phyloP scores from a whole-genome alignment of 2,888 invertebrate species.

The Athalia cordata region DNA sequence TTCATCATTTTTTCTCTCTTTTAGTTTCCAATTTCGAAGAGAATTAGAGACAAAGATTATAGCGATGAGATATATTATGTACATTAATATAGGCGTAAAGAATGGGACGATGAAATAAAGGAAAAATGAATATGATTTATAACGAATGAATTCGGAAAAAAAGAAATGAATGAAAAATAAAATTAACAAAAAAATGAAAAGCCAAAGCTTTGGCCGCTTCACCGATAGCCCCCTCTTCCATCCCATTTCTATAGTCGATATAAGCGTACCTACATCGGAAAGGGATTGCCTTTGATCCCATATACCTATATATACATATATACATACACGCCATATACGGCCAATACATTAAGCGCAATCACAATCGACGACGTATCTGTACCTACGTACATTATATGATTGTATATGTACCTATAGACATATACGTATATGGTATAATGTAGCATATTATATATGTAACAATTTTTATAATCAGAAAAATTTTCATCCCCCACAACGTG shows the following conservation, averaged over 20 bases:
- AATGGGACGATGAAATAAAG: not conserved
- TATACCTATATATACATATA: not conserved
- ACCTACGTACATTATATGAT: too few species aligned
- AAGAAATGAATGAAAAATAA: not conserved
- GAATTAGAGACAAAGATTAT: too few species aligned
- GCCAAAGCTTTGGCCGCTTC: conserved; percentile 42
- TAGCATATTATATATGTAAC: too few species aligned
- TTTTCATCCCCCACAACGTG: conserved; percentile 23
- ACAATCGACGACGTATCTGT: conserved; percentile 33
- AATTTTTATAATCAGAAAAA: conserved; percentile 33
- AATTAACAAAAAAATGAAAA: conserved; percentile 26
- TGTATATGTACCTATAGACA: too few species aligned
- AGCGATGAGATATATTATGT: too few species aligned
- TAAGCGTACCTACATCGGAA: conserved; percentile 11
- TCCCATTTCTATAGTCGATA: conserved; percentile 5
- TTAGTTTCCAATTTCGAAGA: too few species aligned
- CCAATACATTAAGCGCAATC: conserved; percentile 46
- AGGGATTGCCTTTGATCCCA: conserved; percentile 42
- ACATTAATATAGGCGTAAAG: too few species aligned
- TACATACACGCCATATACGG: not conserved
- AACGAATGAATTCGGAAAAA: not conserved
- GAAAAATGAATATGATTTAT: not conserved
- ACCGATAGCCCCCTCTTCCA: not conserved
- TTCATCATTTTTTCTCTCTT: too few species aligned
- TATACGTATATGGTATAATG: too few species aligned